Evolutionary conservation across 2,113 vertebrate species (phyloP).

Genomic region (Climacteris rufus): DNA sequence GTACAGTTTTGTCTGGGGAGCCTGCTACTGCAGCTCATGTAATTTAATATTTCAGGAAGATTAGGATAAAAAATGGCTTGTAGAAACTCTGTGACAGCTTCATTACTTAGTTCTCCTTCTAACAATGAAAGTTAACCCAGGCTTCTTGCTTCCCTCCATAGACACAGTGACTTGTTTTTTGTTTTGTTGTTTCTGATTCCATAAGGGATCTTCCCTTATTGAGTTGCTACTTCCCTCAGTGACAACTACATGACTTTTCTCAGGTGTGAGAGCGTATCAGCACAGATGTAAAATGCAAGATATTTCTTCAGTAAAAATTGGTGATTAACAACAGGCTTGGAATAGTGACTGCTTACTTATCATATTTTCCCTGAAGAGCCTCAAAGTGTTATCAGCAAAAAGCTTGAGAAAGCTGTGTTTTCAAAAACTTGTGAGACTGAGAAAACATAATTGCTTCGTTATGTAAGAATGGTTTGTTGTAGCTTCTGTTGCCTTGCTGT

Average conservation of each 20-base stretch:
- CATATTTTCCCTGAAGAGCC: background rate
- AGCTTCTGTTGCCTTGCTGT: constrained; percentile 2
- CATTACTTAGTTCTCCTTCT: background rate
- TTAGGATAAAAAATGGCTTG: constrained; percentile 13
- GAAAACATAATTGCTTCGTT: background rate
- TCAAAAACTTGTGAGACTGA: constrained; percentile 23
- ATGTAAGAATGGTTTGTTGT: background rate
- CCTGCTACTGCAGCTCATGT: background rate
- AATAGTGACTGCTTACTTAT: constrained; percentile 27
- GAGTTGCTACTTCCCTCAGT: background rate
- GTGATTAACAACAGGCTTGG: background rate
- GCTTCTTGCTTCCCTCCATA: background rate
- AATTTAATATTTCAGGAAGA: constrained; percentile 26
- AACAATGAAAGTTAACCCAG: background rate
- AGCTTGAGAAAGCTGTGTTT: constrained; percentile 8
- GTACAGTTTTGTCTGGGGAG: background rate
- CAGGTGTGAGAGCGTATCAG: background rate
- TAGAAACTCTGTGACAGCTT: background rate
- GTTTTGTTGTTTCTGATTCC: background rate
- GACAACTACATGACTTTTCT: background rate
- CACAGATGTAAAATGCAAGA: background rate
- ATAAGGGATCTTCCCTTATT: background rate
- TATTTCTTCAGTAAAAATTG: background rate
- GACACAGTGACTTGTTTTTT: background rate
- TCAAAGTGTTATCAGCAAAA: background rate